Base-by-base conservation (phyloP, 1,140 invertebrate species). In the Chymomyza costata region DNA sequence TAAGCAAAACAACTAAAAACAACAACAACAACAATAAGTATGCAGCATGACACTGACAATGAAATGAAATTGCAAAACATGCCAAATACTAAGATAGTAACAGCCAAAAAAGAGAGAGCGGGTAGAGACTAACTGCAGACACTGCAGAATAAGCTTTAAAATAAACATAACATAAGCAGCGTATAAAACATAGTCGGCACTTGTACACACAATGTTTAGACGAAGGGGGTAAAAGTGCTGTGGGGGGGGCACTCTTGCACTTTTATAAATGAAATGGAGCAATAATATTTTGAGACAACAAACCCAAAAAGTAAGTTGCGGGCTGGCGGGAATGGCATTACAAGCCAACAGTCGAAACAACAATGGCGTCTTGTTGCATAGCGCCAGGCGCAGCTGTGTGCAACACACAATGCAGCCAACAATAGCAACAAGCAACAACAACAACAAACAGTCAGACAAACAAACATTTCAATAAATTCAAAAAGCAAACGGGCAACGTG, bases 191-290 rank as follows among this genome's bases (percentile, higher is more conserved):
- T 62, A 47, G 58, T 45, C 52, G 30, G 14, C 54, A 44, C 39
- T 49, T 49, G 51, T 60, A 55, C 44, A 59, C 48, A 49, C 44
- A 46, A 34, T 15, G 32, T 18, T 35, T 40, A 16, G 15, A 17
- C 15, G 34, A 14, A n/a, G 10, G 19, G 28, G n/a, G 40, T 14
- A 39, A 5, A 16, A 8, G 14, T 2, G 39, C 21, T 25, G 13
- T 10, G n/a, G 38, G 37, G 16, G 31, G 16, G 13, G 32, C 35
- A 21, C 21, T 25, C 21, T 5, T 34, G 32, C 71, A 80, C 73
- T 80, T 59, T 80, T 80, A 74, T 81, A 80, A 80, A 80, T 80
- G 73, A 80, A 80, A 80, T 80, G 74, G 73, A 80, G 74, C 81
- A 81, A 80, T 80, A 80, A 80, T 80, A 80, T 80, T 80, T 80